Evolutionary conservation across 1,140 invertebrate genomes (phyloP), one percentile per base, ranked within the genome.

Genomic region (Marisa cornuarietis): DNA sequence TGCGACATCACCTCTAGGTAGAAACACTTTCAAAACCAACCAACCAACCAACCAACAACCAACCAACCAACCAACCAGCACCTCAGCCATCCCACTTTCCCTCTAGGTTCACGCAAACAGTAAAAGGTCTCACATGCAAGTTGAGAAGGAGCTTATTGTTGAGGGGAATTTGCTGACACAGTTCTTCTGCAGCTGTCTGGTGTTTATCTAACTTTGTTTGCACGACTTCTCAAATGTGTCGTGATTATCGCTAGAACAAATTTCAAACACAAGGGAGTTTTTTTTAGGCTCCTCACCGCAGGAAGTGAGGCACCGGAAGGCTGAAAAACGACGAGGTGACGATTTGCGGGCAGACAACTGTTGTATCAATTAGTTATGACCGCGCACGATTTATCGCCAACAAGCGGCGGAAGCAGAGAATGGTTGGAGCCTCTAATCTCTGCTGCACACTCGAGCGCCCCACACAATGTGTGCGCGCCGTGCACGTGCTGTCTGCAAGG

Each of bases 361-460:
- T 73, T 73, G 71, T 52, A 73, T 73, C 71, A 73, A 73, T 73
- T 73, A 73, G 71, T 73, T 73, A 73, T 73, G 51, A 54, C 71
- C 71, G 49, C 6, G 71, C 71, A 54, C 71, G 71, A 73, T 49
- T 51, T 51, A n/a, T 51, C 49, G 49, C n/a, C 49, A 26, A 54
- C 22, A 54, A 54, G 51, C 26, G 49, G 71, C 71, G 71, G 71
- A 73, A 73, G 71, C 54, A 22, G 71, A 52, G 71, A 73, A 52
- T 73, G 24, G n/a, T 54, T 73, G 51, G n/a, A 49, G 71, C 71
- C 71, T 52, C 71, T 73, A 73, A 73, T 73, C 71, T 73, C 71
- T 22, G 49, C 10, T 49, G 52, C 51, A 73, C 71, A 54, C 71
- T 51, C 49, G 1, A 54, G 51, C 71, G 42, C 20, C 42, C 54